Base-by-base conservation (phyloP, 2,797 vertebrate genomes). In the Onychomys leucogaster region DNA sequence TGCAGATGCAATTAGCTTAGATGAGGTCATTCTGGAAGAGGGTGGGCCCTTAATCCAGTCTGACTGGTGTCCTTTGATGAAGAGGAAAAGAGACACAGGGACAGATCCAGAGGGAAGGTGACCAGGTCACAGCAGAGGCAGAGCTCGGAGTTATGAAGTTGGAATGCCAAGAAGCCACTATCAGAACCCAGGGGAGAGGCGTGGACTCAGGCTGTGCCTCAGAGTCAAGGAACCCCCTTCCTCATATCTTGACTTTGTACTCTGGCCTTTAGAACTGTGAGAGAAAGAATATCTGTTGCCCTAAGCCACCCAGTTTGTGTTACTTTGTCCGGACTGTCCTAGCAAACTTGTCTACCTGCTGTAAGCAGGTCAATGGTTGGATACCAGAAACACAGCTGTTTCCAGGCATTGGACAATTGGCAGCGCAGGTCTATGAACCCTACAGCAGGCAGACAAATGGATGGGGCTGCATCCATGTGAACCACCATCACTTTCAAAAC, bases 401-500 rank as follows among this genome's bases (percentile, higher is more conserved):
- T 77, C 27, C 71, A 78, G 71, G 55, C 41, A 19, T 5, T 27
- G 52, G 84, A 41, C 67, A 71, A 65, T 1, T 27, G 27, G 32
- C 65, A 81, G 4, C 10, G 27, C 49, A 63, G 46, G 67, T 37
- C 37, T 59, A 1, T 34, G 52, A n/a, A 21, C 65, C 11, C 1
- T 1, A 77, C 14, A 63, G 29, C 29, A 59, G 78, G 29, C 52
- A 59, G 46, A 63, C 25, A 46, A 17, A 23, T 10, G 3, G 14
- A n/a, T 23, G 9, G 16, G 37, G 1, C 46, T 4, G 65, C 29
- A 81, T 2, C 29, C 52, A 2, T 0, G 12, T 32, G 69, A 52
- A 16, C 6, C 12, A 8, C 1, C 5, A 1, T 4, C 0, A 9
- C 3, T 1, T 14, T 43, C n/a, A 27, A 46, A 89, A 67, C 49